Base-by-base conservation (phyloP, 1,140 invertebrate species). In the Musca vetustissima region DNA sequence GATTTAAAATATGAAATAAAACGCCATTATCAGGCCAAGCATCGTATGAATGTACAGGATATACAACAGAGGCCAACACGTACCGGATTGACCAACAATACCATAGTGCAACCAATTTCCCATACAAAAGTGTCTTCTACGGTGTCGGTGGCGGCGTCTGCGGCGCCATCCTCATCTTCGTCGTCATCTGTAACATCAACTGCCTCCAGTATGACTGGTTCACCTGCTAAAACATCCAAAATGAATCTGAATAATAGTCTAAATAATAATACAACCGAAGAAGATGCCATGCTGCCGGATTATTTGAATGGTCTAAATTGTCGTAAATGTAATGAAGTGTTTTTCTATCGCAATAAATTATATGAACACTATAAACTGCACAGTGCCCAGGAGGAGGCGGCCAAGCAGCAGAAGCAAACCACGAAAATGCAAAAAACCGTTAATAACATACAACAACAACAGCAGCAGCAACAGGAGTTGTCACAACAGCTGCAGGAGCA, bases 1-100 rank as follows among this genome's bases (percentile, higher is more conserved):
- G 64, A 53, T n/a, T 71, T 55, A 19, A 36, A 70, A 19, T 48
- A 24, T 1, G 65, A 74, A 25, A 36, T 80, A 4, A 66, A 71
- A 7, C 19, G 43, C 0, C 78, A 80, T 48, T 80, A 80, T 49
- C 72, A 66, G 7, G 69, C 71, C 6, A 70, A 72, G 22, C 78
- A 80, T 61, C 50, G 50, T 22, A 57, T 77, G 1, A 69, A 72
- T 19, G 74, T 78, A 1, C 73, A 64, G 3, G 78, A 80, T 24
- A 67, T 80, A 17, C 75, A 80, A 43, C 59, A 80, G 24, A 74
- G 78, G 15, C 76, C 78, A 0, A 78, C 71, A 48, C 75, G 74
- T 73, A 47, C 68, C 64, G 53, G 28, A 9, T 21, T 36, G 8
- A 59, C 13, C n/a, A 43, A 43, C 1, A 59, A 59, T 32, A 9